phyloP scores from a whole-genome alignment of 2,888 invertebrate species.

The Netelia virgata region DNA sequence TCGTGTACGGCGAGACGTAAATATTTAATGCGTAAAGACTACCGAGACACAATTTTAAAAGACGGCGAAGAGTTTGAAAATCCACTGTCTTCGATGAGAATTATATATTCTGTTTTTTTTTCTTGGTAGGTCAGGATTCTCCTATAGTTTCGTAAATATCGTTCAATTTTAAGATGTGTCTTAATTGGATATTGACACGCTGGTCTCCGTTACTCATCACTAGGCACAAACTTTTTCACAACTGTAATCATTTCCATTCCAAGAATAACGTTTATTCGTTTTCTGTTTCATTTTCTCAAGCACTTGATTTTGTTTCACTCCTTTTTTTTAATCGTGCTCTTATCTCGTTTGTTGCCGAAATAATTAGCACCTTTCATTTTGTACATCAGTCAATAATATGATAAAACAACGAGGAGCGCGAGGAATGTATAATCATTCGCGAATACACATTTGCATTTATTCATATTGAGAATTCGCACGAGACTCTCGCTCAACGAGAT shows the following conservation, averaged over 20 bases:
- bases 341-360: constrained; percentile 20
- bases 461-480: constrained; percentile 39
- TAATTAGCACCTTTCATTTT: constrained; percentile 31
- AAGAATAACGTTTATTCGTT: constrained; percentile 41
- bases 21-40: background rate
- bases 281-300: background rate
- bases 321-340: background rate
- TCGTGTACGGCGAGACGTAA: background rate
- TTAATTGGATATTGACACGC: background rate
- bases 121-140: background rate
- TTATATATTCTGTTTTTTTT: constrained; percentile 31
- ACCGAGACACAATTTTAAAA: background rate
- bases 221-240: constrained; percentile 11
- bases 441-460: constrained; percentile 52
- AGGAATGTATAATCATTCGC: constrained; percentile 45
- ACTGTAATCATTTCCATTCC: constrained; percentile 51
- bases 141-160: background rate
- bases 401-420: constrained; percentile 12
- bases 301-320: constrained; percentile 8
- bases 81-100: constrained; percentile 1
- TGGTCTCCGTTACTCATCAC: background rate
- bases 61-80: background rate
- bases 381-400: constrained; percentile 48
- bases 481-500: constrained; percentile 17
- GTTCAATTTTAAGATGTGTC: background rate